Evolutionary conservation across 2,888 invertebrate species (phyloP).

Genomic region (Noctua fimbriata): DNA sequence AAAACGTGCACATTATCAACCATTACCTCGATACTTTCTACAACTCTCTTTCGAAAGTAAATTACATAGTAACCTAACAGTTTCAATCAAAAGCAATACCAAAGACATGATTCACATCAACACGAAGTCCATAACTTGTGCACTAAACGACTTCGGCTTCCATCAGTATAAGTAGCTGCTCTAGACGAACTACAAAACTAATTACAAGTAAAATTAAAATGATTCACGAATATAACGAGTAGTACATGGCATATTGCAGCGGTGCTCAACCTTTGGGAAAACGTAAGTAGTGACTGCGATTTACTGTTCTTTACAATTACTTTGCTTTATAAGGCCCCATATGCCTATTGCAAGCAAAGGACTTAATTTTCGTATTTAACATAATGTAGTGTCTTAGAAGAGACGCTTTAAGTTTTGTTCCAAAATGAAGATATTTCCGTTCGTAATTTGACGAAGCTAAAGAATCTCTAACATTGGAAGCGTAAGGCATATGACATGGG

Average conservation of each 20-base stretch:
- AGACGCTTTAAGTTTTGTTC: accelerated
- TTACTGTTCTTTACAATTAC: neutral
- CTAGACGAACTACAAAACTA: conserved; percentile 57
- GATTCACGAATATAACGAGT: conserved; percentile 55
- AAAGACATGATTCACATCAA: conserved; percentile 26
- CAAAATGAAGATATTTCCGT: neutral
- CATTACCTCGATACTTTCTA: neutral
- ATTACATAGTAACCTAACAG: neutral
- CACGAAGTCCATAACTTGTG: conserved; percentile 41
- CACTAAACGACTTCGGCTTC: conserved; percentile 41
- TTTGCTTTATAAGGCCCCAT: too few species aligned
- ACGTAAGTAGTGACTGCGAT: neutral
- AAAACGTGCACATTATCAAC: neutral
- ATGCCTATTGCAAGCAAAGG: neutral
- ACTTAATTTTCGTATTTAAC: neutral
- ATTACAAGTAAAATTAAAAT: conserved; percentile 62
- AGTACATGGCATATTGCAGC: conserved; percentile 30
- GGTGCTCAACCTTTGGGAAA: conserved; percentile 35
- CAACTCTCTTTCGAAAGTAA: conserved; percentile 18
- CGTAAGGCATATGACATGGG: neutral
- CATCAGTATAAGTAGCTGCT: conserved; percentile 37
- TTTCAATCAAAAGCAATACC: conserved; percentile 31
- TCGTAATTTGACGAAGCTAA: neutral
- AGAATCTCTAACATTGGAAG: neutral
- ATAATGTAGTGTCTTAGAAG: neutral